Conservation (phyloP, 2,113 vertebrate genomes). For the Haemorhous mexicanus region DNA sequence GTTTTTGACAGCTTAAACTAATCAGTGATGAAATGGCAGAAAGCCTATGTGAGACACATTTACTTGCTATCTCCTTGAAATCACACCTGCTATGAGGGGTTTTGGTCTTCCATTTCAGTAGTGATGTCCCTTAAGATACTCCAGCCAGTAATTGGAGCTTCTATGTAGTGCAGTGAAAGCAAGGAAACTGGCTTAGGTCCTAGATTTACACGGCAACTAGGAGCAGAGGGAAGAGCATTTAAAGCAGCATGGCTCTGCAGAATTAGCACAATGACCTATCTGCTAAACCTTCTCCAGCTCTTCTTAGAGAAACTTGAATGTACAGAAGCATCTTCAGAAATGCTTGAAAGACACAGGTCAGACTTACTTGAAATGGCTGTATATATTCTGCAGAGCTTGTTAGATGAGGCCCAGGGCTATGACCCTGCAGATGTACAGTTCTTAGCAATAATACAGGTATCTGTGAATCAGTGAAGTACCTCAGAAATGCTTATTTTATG, state of each 20-base stretch:
- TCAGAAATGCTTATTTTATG: not conserved
- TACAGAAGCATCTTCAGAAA: not conserved
- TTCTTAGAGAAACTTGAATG: not conserved
- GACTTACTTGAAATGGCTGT: not conserved
- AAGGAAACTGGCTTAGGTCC: not conserved
- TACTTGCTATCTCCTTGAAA: not conserved
- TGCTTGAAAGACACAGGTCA: not conserved
- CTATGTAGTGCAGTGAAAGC: not conserved
- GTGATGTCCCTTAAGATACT: not conserved
- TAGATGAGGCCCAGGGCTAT: not conserved
- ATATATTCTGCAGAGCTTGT: not conserved
- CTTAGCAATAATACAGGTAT: not conserved
- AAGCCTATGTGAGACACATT: not conserved
- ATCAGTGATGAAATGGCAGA: not conserved
- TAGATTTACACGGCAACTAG: not conserved
- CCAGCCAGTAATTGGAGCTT: not conserved
- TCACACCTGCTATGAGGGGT: not conserved
- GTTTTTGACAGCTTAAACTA: not conserved
- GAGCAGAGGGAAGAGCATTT: not conserved
- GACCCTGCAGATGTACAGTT: not conserved
- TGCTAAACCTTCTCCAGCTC: not conserved
- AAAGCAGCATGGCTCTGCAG: not conserved
- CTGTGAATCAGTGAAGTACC: not conserved
- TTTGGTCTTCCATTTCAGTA: not conserved
- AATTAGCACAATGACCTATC: not conserved